Conservation (phyloP, 1,140 invertebrate genomes). For the Procambarus clarkii region DNA sequence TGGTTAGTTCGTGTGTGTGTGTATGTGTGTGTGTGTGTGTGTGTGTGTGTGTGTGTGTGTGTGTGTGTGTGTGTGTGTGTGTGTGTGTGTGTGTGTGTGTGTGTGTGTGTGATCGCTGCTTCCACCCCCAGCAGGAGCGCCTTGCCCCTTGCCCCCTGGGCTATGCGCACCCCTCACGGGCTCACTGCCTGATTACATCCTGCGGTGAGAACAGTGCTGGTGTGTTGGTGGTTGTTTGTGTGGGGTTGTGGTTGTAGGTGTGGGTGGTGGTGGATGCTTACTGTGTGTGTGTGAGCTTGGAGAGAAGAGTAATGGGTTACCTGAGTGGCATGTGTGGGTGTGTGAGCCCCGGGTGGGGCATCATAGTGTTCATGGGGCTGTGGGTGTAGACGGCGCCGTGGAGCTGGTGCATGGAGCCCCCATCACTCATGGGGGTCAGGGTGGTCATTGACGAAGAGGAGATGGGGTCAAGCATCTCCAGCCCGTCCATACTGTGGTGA, state of each 20-base stretch:
- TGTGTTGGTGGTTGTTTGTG: background rate
- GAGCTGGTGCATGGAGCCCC: conserved; percentile 76
- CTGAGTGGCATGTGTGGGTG: conserved; percentile 83
- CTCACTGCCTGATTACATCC: no score
- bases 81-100: no score
- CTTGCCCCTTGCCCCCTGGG: no score
- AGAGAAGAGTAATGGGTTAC: conserved; percentile 79
- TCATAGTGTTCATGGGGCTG: conserved; percentile 77
- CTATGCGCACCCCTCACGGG: no score
- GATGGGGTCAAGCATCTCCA: conserved; percentile 92
- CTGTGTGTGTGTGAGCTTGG: no score
- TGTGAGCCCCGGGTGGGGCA: conserved; percentile 78
- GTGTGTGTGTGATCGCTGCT: no score
- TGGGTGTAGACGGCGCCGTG: conserved; percentile 80
- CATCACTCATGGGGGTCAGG: conserved; percentile 89
- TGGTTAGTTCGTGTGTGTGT: background rate
- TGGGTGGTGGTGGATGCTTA: background rate
- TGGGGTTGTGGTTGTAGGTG: conserved; percentile 19
- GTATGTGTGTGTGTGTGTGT: background rate
- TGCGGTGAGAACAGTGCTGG: background rate
- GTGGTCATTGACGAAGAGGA: conserved; percentile 87
- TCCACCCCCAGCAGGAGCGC: no score
- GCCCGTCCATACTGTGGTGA: conserved; percentile 93
- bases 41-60: background rate
- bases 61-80: no score